Evolutionary conservation across 64 coral and sea anemone species (phyloP).

Genomic region (Pachyseris speciosa): DNA sequence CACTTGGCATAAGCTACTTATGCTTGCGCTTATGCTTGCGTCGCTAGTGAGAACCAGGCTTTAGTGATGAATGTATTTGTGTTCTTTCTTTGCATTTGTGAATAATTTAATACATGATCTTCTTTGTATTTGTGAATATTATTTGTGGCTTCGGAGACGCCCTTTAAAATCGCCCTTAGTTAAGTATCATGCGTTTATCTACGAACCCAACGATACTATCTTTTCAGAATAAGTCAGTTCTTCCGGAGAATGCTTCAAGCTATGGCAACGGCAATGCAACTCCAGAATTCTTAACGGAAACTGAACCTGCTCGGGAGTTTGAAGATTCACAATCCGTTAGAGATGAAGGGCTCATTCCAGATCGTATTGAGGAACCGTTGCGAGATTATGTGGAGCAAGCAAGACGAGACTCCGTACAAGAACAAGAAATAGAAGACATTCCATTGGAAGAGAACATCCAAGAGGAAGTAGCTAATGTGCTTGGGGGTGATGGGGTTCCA

Average conservation of each 20-base stretch:
- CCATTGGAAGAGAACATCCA: not conserved
- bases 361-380: conserved; percentile 3
- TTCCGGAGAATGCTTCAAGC: not conserved
- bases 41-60: too few relatives aligned
- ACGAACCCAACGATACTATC: too few relatives aligned
- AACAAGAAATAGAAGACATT: not conserved
- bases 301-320: not conserved
- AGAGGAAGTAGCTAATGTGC: not conserved
- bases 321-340: not conserved
- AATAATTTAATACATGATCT: too few relatives aligned
- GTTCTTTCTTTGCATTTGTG: too few relatives aligned
- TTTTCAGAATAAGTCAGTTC: not conserved
- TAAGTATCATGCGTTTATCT: too few relatives aligned
- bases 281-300: not conserved
- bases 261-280: not conserved
- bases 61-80: too few relatives aligned
- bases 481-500: conserved; percentile 2
- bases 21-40: too few relatives aligned
- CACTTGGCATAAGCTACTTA: too few relatives aligned
- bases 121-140: too few relatives aligned
- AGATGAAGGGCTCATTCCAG: not conserved
- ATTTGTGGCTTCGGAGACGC: too few relatives aligned
- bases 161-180: too few relatives aligned
- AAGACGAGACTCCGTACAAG: not conserved
- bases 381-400: not conserved